phyloP scores from a whole-genome alignment of 2,888 invertebrate species.

The Rhagonycha fulva region DNA sequence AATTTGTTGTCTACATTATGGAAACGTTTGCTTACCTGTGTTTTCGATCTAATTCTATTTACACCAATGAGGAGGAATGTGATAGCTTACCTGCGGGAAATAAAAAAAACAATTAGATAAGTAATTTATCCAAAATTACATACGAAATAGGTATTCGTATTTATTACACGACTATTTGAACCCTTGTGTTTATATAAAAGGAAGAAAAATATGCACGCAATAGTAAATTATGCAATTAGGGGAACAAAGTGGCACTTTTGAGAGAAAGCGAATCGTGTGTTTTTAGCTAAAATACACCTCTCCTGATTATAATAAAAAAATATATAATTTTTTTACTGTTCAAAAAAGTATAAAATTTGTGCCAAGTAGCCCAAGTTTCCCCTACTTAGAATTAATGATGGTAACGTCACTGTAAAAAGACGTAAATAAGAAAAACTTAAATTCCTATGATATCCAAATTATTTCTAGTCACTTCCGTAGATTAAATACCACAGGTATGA shows the following conservation, averaged over 20 bases:
- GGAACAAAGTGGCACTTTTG: no score
- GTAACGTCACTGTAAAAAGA: no score
- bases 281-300: no score
- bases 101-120: neutral
- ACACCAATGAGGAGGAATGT: neutral
- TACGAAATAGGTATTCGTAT: neutral
- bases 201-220: neutral
- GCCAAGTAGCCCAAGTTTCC: no score
- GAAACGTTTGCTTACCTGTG: neutral
- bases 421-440: no score
- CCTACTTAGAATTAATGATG: no score
- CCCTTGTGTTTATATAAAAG: neutral
- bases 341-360: no score
- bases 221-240: no score
- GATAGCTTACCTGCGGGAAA: neutral
- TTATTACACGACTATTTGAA: neutral
- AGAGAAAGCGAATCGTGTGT: no score
- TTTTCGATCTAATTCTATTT: neutral
- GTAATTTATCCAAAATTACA: neutral
- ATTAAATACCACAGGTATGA: neutral
- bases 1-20: neutral
- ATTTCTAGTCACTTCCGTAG: neutral
- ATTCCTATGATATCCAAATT: no score
- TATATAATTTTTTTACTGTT: no score
- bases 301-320: no score